Evolutionary conservation across 53 echinoderm and acorn worm species (phyloP).

Genomic region (Zoroaster sp.): DNA sequence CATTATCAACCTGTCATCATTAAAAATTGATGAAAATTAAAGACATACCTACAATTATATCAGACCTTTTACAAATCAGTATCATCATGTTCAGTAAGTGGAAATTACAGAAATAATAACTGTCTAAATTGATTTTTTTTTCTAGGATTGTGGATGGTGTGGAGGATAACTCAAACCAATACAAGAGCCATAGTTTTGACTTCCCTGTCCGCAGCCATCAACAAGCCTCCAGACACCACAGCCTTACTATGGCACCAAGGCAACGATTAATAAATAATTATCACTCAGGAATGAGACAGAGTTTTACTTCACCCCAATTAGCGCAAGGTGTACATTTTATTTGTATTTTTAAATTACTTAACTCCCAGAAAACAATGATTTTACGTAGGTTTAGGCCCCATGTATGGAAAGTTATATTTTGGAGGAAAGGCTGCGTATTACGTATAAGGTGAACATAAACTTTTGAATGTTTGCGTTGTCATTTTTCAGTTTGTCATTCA

Average conservation of each 20-base stretch:
- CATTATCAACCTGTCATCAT: no score
- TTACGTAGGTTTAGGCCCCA: no score
- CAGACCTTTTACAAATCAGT: background rate
- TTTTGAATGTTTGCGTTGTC: no score
- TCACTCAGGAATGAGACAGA: constrained; percentile 67
- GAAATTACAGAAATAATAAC: background rate
- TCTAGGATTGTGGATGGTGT: constrained; percentile 87
- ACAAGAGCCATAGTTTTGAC: constrained; percentile 70
- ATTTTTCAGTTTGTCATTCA: no score
- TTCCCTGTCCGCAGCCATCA: constrained; percentile 59
- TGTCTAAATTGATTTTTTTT: background rate
- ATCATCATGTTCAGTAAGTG: background rate
- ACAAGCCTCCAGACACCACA: constrained; percentile 69
- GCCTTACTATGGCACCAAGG: constrained; percentile 74
- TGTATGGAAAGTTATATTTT: no score
- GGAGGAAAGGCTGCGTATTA: no score
- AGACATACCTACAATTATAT: no score
- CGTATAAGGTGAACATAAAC: no score
- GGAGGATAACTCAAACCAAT: constrained; percentile 78
- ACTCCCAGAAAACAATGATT: no score
- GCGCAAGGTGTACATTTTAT: constrained; percentile 62
- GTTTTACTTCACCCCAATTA: constrained; percentile 85
- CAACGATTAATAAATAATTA: constrained; percentile 61
- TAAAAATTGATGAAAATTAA: no score
- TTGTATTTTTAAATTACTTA: no score